Conservation (phyloP, 2,797 vertebrate genomes). For the Iguana delicatissima region DNA sequence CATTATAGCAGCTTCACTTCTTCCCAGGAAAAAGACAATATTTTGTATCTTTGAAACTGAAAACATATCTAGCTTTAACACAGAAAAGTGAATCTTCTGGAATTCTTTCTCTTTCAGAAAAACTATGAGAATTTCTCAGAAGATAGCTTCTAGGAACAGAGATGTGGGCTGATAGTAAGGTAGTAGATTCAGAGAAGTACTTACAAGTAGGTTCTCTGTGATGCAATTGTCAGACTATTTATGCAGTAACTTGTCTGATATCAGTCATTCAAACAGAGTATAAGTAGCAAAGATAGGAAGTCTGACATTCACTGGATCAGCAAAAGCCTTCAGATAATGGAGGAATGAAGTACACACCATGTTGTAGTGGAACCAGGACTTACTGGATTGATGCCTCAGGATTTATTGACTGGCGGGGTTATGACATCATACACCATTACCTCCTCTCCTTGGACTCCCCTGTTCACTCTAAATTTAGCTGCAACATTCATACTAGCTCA, state of each 20-base stretch:
- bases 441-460: too few species aligned
- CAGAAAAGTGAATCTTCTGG: neutral
- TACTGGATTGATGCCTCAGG: too few species aligned
- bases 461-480: too few species aligned
- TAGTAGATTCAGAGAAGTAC: neutral
- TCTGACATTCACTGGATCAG: neutral
- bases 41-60: conserved; percentile 1
- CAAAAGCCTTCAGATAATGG: neutral
- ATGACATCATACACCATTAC: too few species aligned
- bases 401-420: too few species aligned
- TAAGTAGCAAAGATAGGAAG: neutral
- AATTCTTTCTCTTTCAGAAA: neutral
- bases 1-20: conserved; percentile 3
- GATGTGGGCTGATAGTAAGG: neutral
- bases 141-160: neutral
- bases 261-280: neutral
- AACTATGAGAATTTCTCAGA: neutral
- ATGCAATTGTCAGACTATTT: neutral
- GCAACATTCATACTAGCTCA: too few species aligned
- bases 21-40: conserved; percentile 19
- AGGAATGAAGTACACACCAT: neutral
- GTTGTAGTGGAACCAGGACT: too few species aligned
- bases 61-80: neutral
- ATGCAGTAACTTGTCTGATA: too few species aligned
- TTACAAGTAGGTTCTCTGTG: neutral